Evolutionary conservation across 2,888 invertebrate species (phyloP).

Genomic region (Rapana venosa): DNA sequence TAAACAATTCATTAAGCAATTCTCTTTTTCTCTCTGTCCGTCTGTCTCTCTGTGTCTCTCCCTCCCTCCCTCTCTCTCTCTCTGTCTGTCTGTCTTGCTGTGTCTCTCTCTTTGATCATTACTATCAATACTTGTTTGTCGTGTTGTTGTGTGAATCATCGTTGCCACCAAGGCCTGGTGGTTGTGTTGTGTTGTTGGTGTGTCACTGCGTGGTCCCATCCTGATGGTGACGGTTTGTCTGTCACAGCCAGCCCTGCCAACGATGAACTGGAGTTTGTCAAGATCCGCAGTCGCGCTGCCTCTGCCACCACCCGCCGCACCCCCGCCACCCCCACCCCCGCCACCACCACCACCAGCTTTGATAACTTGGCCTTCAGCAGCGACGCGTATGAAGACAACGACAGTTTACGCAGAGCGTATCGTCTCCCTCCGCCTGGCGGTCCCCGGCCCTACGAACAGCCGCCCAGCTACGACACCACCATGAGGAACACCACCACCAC

Average conservation of each 20-base stretch:
- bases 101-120: too few species aligned
- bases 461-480: slow-evolving; percentile 72
- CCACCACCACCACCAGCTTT: slow-evolving; percentile 40
- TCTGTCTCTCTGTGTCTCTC: too few species aligned
- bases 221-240: too few species aligned
- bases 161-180: too few species aligned
- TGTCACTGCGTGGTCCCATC: too few species aligned
- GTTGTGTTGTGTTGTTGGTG: too few species aligned
- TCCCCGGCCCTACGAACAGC: slow-evolving; percentile 58
- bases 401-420: slow-evolving; percentile 43
- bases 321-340: slow-evolving; percentile 50
- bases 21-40: too few species aligned
- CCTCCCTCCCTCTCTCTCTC: too few species aligned
- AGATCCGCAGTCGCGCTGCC: slow-evolving; percentile 71
- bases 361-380: slow-evolving; percentile 49
- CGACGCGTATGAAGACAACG: slow-evolving; percentile 6
- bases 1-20: too few species aligned
- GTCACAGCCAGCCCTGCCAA: slow-evolving; percentile 75
- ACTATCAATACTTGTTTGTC: too few species aligned
- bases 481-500: slow-evolving; percentile 56
- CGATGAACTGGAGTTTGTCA: slow-evolving; percentile 77
- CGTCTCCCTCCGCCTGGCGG: slow-evolving; percentile 46
- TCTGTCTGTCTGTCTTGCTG: too few species aligned
- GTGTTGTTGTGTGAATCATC: too few species aligned
- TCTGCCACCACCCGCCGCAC: slow-evolving; percentile 48